Evolutionary conservation across 1,140 invertebrate genomes (phyloP).

Genomic region (Brachionus plicatilis): DNA sequence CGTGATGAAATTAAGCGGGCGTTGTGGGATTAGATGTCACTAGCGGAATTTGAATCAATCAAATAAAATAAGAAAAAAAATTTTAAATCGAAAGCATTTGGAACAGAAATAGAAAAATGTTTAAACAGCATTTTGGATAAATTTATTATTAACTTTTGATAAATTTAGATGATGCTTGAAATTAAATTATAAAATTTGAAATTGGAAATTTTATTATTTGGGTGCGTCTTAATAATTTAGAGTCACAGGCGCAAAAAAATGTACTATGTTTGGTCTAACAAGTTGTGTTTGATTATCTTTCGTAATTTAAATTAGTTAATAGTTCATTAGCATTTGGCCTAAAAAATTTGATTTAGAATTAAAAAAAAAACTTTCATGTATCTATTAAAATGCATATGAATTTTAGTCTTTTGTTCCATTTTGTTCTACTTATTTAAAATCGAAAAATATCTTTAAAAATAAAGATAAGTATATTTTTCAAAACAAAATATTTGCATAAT

Average conservation of each 20-base stretch:
- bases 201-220: neutral
- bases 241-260: neutral
- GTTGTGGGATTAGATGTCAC: neutral
- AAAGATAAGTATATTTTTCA: neutral
- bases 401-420: neutral
- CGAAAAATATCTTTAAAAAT: neutral
- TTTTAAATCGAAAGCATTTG: neutral
- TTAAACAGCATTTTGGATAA: neutral
- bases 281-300: neutral
- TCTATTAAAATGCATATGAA: neutral
- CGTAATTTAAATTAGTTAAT: neutral
- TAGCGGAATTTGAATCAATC: neutral
- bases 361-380: neutral
- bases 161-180: neutral
- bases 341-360: neutral
- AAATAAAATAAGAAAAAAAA: neutral
- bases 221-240: neutral
- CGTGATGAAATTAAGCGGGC: neutral
- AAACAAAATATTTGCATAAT: neutral
- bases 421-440: neutral
- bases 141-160: neutral
- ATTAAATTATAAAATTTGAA: neutral
- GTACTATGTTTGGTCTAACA: neutral
- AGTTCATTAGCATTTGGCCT: neutral
- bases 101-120: neutral